phyloP scores from a whole-genome alignment of 2,113 vertebrate species.

The Spilogale gracilis region DNA sequence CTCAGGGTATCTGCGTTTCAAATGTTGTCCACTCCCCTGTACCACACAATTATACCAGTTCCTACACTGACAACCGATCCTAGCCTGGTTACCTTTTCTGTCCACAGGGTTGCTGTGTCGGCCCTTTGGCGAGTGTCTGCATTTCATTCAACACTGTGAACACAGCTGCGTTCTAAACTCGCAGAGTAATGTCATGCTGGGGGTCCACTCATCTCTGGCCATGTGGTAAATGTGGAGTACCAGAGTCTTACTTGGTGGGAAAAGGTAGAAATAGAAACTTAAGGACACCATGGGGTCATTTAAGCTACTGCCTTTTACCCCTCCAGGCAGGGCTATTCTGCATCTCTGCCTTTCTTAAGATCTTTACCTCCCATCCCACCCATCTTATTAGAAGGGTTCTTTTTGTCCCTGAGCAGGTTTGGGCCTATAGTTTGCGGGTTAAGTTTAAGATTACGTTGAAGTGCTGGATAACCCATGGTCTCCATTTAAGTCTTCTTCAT shows the following conservation, averaged over 20 bases:
- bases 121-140: slow-evolving; percentile 62
- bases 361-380: background rate
- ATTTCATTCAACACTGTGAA: slow-evolving; percentile 47
- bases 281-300: background rate
- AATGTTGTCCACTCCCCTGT: background rate
- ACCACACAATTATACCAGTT: background rate
- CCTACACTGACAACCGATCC: background rate
- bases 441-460: background rate
- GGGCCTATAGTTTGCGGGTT: background rate
- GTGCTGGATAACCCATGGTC: background rate
- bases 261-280: background rate
- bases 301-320: background rate
- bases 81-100: background rate
- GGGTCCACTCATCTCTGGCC: slow-evolving; percentile 64
- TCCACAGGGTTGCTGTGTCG: slow-evolving; percentile 46
- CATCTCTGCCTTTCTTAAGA: slow-evolving; percentile 25
- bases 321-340: background rate
- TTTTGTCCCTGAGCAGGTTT: background rate
- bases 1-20: background rate
- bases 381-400: background rate
- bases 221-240: slow-evolving; percentile 57
- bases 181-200: slow-evolving; percentile 71
- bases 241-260: background rate
- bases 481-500: background rate
- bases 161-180: slow-evolving; percentile 60